phyloP scores from a whole-genome alignment of 1,140 invertebrate genomes.

The Copidosoma floridanum region DNA sequence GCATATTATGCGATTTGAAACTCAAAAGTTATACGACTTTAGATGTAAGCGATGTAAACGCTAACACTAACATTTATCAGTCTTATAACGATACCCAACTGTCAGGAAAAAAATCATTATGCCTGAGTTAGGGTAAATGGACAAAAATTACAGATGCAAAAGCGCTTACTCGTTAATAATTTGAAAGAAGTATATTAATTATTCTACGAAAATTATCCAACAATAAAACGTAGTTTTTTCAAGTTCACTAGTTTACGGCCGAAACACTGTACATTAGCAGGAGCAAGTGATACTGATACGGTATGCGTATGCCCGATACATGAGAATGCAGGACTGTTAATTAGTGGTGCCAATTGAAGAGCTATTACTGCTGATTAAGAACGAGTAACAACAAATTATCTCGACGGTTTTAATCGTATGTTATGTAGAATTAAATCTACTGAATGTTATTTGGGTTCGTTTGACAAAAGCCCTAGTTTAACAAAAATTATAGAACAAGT shows the following conservation, averaged over 20 bases:
- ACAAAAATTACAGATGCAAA: not conserved
- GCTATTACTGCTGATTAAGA: not conserved
- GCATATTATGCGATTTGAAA: not conserved
- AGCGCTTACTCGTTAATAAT: not conserved
- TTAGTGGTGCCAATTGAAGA: not conserved
- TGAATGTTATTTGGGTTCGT: slow-evolving; percentile 25
- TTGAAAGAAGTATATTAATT: not conserved
- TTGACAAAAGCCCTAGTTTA: slow-evolving; percentile 18
- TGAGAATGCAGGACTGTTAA: not conserved
- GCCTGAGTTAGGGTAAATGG: not conserved
- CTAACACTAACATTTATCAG: not conserved
- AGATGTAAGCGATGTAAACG: not conserved
- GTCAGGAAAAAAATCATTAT: not conserved
- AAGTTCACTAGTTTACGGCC: no score
- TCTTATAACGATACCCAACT: not conserved
- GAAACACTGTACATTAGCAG: not conserved
- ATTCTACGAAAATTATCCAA: no score
- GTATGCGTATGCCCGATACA: not conserved
- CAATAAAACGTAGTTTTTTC: no score
- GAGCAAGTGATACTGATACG: not conserved
- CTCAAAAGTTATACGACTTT: not conserved
- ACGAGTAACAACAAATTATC: not conserved
- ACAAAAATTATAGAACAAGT: slow-evolving; percentile 20
- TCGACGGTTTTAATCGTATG: slow-evolving; percentile 23
- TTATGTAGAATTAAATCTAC: slow-evolving; percentile 15